phyloP scores from a whole-genome alignment of 1,140 invertebrate genomes.

The Pemphigus obesinymphae region DNA sequence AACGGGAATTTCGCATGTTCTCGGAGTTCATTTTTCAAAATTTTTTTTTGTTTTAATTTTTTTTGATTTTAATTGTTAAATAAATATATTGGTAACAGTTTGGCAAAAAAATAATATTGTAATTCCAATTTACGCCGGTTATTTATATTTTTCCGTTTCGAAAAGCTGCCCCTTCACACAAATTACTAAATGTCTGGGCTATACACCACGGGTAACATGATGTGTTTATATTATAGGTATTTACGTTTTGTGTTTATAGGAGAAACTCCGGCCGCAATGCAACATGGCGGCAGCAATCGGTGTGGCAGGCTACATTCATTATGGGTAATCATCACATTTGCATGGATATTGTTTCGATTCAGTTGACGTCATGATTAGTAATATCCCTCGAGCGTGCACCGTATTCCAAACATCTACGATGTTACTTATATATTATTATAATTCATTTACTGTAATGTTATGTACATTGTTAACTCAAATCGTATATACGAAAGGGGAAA shows the following conservation, averaged over 20 bases:
- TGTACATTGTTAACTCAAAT: background rate
- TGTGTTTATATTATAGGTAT: no score
- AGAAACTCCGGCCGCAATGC: slow-evolving; percentile 80
- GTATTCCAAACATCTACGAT: background rate
- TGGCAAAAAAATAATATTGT: no score
- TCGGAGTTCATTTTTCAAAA: no score
- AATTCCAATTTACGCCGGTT: no score
- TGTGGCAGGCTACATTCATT: slow-evolving; percentile 21
- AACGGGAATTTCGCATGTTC: no score
- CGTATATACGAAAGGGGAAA: background rate
- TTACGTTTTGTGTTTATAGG: slow-evolving; percentile 58
- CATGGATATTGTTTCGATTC: slow-evolving; percentile 25
- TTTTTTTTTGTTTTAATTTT: no score
- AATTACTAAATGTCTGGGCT: no score
- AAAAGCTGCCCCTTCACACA: no score
- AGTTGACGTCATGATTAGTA: slow-evolving; percentile 30
- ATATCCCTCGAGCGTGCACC: background rate
- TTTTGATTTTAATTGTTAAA: no score
- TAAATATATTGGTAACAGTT: no score
- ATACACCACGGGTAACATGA: no score
- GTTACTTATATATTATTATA: background rate
- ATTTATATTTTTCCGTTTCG: no score
- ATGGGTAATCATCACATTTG: slow-evolving; percentile 34
- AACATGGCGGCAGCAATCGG: slow-evolving; percentile 58
- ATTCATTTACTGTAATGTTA: background rate